These are phyloP conservation scores for Dorcus parallelipipedus DNA, from an alignment of 2,888 invertebrate species.

Conservation along the genomic window DNA sequence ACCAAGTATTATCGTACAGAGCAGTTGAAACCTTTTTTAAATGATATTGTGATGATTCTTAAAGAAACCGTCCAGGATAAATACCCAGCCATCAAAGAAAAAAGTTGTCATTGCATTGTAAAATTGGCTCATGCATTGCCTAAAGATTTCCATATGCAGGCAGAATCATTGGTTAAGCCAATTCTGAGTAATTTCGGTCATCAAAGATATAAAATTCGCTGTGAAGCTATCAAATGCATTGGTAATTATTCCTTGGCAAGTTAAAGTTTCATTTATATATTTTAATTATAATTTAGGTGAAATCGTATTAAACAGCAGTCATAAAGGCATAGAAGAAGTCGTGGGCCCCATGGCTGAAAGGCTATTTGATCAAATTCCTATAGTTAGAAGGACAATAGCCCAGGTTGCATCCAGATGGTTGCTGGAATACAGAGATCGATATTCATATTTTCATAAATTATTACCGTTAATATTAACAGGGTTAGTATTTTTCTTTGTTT, in stretches of 20 bases:
- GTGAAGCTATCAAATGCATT: slow-evolving; percentile 70
- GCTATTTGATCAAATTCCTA: slow-evolving; percentile 78
- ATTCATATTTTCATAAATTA: slow-evolving; percentile 84
- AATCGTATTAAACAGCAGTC: slow-evolving; percentile 57
- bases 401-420: slow-evolving; percentile 77
- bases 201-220: slow-evolving; percentile 78
- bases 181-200: slow-evolving; percentile 71
- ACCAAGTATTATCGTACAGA: slow-evolving; percentile 59
- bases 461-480: slow-evolving; percentile 83
- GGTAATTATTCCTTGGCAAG: slow-evolving; percentile 42
- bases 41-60: slow-evolving; percentile 72
- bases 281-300: slow-evolving; percentile 46
- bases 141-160: slow-evolving; percentile 70
- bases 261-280: neutral
- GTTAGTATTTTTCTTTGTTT: slow-evolving; percentile 43
- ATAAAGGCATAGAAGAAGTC: slow-evolving; percentile 57
- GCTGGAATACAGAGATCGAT: slow-evolving; percentile 74
- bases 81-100: slow-evolving; percentile 76
- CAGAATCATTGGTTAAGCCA: slow-evolving; percentile 71
- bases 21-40: slow-evolving; percentile 65
- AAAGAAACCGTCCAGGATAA: slow-evolving; percentile 71
- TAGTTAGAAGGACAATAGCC: slow-evolving; percentile 75
- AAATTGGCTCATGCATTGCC: slow-evolving; percentile 62
- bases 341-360: slow-evolving; percentile 80
- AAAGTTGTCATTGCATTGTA: slow-evolving; percentile 70